phyloP scores from a whole-genome alignment of 2,797 vertebrate genomes.

The Sandelia bainsii region DNA sequence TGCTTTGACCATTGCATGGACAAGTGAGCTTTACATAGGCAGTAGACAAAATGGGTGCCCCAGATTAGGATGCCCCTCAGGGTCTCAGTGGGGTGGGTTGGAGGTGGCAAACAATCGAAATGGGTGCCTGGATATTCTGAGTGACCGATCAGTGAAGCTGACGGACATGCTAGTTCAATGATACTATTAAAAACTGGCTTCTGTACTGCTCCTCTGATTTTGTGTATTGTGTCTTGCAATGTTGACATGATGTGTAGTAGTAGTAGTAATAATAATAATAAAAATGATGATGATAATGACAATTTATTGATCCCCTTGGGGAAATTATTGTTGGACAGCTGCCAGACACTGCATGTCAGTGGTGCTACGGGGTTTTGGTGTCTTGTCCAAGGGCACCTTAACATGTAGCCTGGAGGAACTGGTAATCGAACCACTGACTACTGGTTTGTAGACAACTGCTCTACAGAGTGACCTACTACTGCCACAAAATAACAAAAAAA shows the following conservation, averaged over 20 bases:
- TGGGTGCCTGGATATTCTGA: conserved; percentile 44
- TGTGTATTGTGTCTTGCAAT: background rate
- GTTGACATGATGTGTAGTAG: background rate
- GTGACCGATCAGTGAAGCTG: conserved; percentile 46
- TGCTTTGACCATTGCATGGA: conserved; percentile 72
- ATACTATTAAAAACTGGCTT: background rate
- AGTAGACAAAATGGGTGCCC: conserved; percentile 73
- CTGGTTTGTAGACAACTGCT: no score
- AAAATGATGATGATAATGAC: no score
- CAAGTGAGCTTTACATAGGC: conserved; percentile 28
- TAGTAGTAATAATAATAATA: no score
- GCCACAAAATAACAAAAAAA: no score
- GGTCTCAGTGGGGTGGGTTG: conserved; percentile 40
- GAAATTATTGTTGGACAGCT: no score
- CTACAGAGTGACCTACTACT: no score
- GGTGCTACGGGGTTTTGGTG: no score
- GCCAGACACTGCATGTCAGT: no score
- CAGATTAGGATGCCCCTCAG: conserved; percentile 66
- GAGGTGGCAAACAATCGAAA: conserved; percentile 45
- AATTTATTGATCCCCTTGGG: no score
- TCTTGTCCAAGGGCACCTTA: no score
- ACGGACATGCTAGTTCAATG: conserved; percentile 14
- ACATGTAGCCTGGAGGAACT: no score
- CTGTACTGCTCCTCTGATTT: conserved; percentile 4
- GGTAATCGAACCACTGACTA: no score